phyloP scores from a whole-genome alignment of 1,140 invertebrate species.

The Lepidurus apus region DNA sequence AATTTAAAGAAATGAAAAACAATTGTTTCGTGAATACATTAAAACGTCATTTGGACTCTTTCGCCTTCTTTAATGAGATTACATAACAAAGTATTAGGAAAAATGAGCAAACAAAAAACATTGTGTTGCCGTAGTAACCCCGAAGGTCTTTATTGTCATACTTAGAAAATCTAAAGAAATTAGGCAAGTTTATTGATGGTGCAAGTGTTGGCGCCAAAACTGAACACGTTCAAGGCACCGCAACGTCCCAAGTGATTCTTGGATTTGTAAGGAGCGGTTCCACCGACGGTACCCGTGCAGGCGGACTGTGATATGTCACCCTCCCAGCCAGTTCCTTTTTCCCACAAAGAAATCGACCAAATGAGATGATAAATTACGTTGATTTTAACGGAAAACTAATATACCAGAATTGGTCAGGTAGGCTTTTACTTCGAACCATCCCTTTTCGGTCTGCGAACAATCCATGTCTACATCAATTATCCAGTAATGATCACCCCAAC shows the following conservation, averaged over 20 bases:
- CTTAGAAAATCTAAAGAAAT: neutral
- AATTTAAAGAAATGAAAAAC: too few relatives aligned
- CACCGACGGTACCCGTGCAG: conserved; percentile 42
- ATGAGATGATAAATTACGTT: neutral
- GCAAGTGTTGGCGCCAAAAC: conserved; percentile 42
- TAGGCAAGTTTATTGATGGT: conserved; percentile 39
- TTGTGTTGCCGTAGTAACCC: neutral
- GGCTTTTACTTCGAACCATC: conserved; percentile 51
- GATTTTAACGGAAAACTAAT: conserved; percentile 31
- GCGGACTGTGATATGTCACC: conserved; percentile 36
- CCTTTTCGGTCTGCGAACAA: conserved; percentile 46
- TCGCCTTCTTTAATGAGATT: too few relatives aligned
- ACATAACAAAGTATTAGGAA: too few relatives aligned
- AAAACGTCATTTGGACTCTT: too few relatives aligned
- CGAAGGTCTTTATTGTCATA: neutral
- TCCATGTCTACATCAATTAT: conserved; percentile 49
- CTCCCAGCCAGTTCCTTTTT: conserved; percentile 33
- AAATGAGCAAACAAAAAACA: too few relatives aligned
- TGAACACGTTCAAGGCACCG: conserved; percentile 47
- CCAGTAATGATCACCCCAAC: conserved; percentile 48
- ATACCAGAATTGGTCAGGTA: conserved; percentile 36
- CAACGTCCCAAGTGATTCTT: conserved; percentile 48
- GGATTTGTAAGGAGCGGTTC: conserved; percentile 41
- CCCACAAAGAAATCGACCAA: neutral
- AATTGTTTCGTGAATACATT: too few relatives aligned